Evolutionary conservation across 2,888 invertebrate genomes (phyloP).

Genomic region (Ochropacha duplaris): DNA sequence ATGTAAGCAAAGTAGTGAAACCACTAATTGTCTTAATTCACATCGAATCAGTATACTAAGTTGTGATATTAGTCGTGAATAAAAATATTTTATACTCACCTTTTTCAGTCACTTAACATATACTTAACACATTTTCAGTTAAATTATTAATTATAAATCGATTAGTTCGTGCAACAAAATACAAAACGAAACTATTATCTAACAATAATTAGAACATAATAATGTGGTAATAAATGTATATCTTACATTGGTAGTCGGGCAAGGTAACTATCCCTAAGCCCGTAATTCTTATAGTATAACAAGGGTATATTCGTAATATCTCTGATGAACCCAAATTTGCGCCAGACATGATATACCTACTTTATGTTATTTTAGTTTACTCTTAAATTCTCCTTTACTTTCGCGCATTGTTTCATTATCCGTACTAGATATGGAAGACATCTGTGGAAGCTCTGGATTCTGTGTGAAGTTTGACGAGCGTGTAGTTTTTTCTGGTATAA

Average conservation of each 20-base stretch:
- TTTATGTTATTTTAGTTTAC: conserved; percentile 57
- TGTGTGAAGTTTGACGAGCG: conserved; percentile 21
- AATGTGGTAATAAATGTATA: conserved; percentile 5
- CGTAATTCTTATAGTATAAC: conserved; percentile 5
- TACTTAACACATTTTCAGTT: not conserved
- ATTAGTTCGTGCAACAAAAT: conserved; percentile 13
- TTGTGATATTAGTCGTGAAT: not conserved
- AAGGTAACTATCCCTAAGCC: conserved; percentile 2
- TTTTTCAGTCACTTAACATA: not conserved
- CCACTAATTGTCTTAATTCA: not conserved
- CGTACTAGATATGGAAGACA: conserved; percentile 37
- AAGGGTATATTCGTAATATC: not conserved
- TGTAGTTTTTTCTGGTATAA: conserved; percentile 56
- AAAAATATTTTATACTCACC: not conserved
- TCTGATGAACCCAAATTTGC: not conserved
- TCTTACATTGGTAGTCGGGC: not conserved
- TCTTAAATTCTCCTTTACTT: conserved; percentile 49
- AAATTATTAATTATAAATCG: not conserved
- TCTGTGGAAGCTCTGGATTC: conserved; percentile 37
- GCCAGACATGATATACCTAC: conserved; percentile 3
- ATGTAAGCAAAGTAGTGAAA: not conserved
- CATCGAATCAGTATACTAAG: not conserved
- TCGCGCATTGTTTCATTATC: conserved; percentile 26
- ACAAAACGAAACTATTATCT: conserved; percentile 8
- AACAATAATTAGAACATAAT: conserved; percentile 4